Evolutionary conservation across 2,888 invertebrate genomes (phyloP), one percentile per base, ranked within the genome.

Genomic region (Lycocerus yunnanus): DNA sequence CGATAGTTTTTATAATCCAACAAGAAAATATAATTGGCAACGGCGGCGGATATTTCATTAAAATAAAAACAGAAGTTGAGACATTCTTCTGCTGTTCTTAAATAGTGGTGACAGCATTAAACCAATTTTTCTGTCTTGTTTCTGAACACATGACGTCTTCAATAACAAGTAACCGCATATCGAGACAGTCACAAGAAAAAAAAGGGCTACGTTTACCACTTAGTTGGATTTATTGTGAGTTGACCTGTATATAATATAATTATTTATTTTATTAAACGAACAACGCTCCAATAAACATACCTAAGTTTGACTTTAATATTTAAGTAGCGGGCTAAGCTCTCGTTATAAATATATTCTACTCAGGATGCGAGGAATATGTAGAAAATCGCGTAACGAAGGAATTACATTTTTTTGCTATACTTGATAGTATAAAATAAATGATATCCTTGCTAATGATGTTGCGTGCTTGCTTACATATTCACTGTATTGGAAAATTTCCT

Each of bases 111-210:
- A 73, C 73, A 73, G 58, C 60, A 68, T 58, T 73, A 73, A 73
- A 73, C 66, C 60, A 67, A 73, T 73, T 73, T 73, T 59, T 65
- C 24, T 20, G 71, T 71, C 71, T 65, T 71, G 59, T 74, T 68
- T 65, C 71, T n/a, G 9, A 66, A 69, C 69, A 43, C 14, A 72
- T 58, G 75, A 69, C 69, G 69, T 60, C 71, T 61, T 20, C 59
- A 66, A 71, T 71, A 74, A 71, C 68, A 74, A 72, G 60, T 58
- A 75, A 66, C 68, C 72, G 61, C 61, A 15, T 66, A 66, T 67
- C 24, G 18, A 58, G 68, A 75, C 69, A 75, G 68, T 63, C 74
- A 24, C 68, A 27, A 72, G 66, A 66, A 75, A 72, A 75, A 75
- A 58, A 27, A 16, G 71, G 59, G 69, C 61, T n/a, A n/a, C n/a